Conservation (phyloP, 1,140 invertebrate genomes). For the Himalopsyche phryganea region DNA sequence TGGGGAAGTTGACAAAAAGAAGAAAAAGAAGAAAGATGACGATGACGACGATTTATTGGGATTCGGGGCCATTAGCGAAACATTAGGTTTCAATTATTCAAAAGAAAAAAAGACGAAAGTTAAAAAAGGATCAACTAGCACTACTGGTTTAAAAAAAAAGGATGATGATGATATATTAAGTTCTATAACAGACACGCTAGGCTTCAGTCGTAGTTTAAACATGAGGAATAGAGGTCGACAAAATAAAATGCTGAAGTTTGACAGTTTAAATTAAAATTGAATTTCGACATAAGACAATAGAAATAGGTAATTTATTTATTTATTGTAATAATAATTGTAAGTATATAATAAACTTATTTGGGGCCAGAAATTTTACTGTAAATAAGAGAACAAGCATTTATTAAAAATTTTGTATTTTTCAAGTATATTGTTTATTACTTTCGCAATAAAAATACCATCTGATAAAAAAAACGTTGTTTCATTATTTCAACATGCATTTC, state of each 20-base stretch:
- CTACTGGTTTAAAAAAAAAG: slow-evolving; percentile 22
- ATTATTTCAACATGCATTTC: slow-evolving; percentile 2
- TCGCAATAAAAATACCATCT: slow-evolving; percentile 6
- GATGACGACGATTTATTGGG: slow-evolving; percentile 33
- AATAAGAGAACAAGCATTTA: slow-evolving; percentile 5
- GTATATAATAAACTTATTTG: slow-evolving; percentile 19
- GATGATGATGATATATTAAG: slow-evolving; percentile 24
- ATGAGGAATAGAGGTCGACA: slow-evolving; percentile 43
- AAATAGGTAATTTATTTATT: slow-evolving; percentile 39
- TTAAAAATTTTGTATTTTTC: slow-evolving; percentile 10
- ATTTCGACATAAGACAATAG: slow-evolving; percentile 20
- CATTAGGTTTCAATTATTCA: slow-evolving; percentile 37
- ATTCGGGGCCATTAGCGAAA: slow-evolving; percentile 35
- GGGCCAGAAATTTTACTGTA: not conserved
- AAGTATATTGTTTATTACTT: slow-evolving; percentile 7
- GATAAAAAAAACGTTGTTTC: not conserved
- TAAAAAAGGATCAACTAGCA: slow-evolving; percentile 11
- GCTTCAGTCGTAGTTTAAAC: slow-evolving; percentile 22
- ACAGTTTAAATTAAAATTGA: slow-evolving; percentile 39
- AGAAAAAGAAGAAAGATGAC: slow-evolving; percentile 29
- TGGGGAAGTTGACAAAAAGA: slow-evolving; percentile 14
- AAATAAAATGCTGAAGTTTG: slow-evolving; percentile 52
- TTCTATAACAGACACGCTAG: slow-evolving; percentile 22
- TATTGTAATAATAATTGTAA: slow-evolving; percentile 31
- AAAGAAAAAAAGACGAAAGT: slow-evolving; percentile 42